Base-by-base conservation (phyloP, 1,140 invertebrate genomes). In the Pseudoatta argentina region DNA sequence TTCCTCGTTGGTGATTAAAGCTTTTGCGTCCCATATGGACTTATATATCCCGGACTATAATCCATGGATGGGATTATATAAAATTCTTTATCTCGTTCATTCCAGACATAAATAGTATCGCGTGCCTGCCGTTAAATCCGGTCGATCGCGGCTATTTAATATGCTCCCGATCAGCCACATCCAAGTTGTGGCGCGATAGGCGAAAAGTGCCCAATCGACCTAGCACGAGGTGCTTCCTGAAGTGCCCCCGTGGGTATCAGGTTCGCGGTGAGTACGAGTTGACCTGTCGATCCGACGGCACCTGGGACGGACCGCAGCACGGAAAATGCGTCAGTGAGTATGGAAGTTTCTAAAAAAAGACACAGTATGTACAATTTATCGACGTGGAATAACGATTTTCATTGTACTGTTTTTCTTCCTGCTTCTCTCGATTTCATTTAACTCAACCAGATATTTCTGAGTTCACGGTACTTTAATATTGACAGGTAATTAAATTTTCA, bases 301-400 rank as follows among this genome's bases (percentile, higher is more conserved):
- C 91, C 3, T 95, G 95, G 95, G 92, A 94, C 30, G 95, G 95
- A 7, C 92, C 94, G 16, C 94, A 95, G 69, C 92, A 94, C 79
- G 95, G 95, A 8, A 94, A 94, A 79, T 95, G 95, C 67, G 92
- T 95, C 78, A 92, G 95, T 95, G 87, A 95, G 95, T 95, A 79
- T 48, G 4, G 53, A 51, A 24, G 5, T 59, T 64, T 57, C 16
- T 39, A 24, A 48, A 48, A 14, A 14, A n/a, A 66, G 16, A 16
- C 39, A 3, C 39, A 34, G 34, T 66, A 21, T 10, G 30, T n/a
- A 2, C 64, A 16, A 39, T 61, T 39, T 64, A 39, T 39, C 5
- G 39, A 7, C 39, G 39, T 1, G n/a, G 10, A 77, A 75, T 27
- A 55, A 66, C 44, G 18, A 5, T 59, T 77, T 14, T 14, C 3